Conservation (phyloP, 2,888 invertebrate species). For the Cremastobaeus sp. region DNA sequence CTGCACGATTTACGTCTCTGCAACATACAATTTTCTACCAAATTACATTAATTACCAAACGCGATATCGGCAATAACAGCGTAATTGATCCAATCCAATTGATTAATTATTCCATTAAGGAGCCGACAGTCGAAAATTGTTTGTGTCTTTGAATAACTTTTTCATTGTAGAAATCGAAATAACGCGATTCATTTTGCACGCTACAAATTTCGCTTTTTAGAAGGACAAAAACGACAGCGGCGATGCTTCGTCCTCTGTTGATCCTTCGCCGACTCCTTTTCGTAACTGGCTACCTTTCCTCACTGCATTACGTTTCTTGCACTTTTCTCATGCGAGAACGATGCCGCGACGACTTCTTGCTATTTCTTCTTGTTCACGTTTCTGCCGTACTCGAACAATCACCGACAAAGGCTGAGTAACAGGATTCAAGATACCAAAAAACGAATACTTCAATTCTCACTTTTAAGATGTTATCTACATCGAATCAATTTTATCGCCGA, state of each 20-base stretch:
- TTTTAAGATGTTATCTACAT: constrained; percentile 46
- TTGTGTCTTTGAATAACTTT: not conserved
- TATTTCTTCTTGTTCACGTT: constrained; percentile 47
- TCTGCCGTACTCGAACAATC: constrained; percentile 70
- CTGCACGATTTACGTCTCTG: constrained; percentile 19
- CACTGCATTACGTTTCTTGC: constrained; percentile 54
- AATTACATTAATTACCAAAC: constrained; percentile 17
- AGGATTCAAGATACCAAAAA: constrained; percentile 57
- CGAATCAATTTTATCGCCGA: constrained; percentile 55
- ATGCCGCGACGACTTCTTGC: constrained; percentile 46
- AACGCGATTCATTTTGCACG: constrained; percentile 18
- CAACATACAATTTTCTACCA: constrained; percentile 32
- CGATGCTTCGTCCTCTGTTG: constrained; percentile 36
- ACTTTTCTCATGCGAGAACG: constrained; percentile 54
- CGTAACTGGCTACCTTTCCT: constrained; percentile 46
- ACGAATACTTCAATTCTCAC: constrained; percentile 48
- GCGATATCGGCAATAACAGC: not conserved
- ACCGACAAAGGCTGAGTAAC: constrained; percentile 74
- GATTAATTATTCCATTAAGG: no score
- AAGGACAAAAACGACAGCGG: constrained; percentile 54
- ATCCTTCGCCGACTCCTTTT: constrained; percentile 41
- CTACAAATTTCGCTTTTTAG: constrained; percentile 18
- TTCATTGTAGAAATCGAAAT: not conserved
- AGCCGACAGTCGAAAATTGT: not conserved
- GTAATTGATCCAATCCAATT: no score